phyloP scores from a whole-genome alignment of 2,888 invertebrate genomes.

The Mayetiola destructor region DNA sequence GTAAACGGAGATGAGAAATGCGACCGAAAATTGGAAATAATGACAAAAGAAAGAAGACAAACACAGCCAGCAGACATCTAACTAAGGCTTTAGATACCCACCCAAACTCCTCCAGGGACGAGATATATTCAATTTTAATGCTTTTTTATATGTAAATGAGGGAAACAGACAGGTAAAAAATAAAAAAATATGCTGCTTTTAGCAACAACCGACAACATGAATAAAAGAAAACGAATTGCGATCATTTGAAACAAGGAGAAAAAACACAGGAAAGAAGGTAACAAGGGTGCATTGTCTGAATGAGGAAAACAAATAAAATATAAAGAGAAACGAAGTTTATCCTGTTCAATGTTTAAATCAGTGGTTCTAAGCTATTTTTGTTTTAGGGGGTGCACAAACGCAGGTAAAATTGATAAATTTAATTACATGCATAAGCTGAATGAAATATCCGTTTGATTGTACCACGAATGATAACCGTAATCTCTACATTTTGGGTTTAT shows the following conservation, averaged over 20 bases:
- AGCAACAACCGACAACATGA: too few relatives aligned
- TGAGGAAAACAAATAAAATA: neutral
- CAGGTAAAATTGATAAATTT: constrained; percentile 12
- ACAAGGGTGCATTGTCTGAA: constrained; percentile 3
- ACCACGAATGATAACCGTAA: neutral
- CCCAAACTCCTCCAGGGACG: too few relatives aligned
- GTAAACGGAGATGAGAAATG: too few relatives aligned
- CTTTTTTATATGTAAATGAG: too few relatives aligned
- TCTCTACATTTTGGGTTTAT: neutral
- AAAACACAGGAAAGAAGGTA: neutral
- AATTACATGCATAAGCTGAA: constrained; percentile 9
- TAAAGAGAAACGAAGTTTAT: neutral
- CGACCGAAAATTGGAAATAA: too few relatives aligned
- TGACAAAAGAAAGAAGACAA: too few relatives aligned
- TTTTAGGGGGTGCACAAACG: neutral
- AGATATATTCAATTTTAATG: too few relatives aligned
- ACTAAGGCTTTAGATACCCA: too few relatives aligned
- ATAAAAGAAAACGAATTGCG: too few relatives aligned
- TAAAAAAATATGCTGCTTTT: too few relatives aligned
- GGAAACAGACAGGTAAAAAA: too few relatives aligned
- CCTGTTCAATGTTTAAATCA: neutral
- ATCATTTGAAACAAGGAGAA: neutral
- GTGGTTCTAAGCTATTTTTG: neutral
- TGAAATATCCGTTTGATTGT: constrained; percentile 9
- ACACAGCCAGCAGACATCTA: too few relatives aligned